Percentiles rank a stretch among this genome's conserved stretches.
These are phyloP conservation scores for Myopa tessellatipennis DNA, from an alignment of 2,888 invertebrate species.

Conservation along the genomic window DNA sequence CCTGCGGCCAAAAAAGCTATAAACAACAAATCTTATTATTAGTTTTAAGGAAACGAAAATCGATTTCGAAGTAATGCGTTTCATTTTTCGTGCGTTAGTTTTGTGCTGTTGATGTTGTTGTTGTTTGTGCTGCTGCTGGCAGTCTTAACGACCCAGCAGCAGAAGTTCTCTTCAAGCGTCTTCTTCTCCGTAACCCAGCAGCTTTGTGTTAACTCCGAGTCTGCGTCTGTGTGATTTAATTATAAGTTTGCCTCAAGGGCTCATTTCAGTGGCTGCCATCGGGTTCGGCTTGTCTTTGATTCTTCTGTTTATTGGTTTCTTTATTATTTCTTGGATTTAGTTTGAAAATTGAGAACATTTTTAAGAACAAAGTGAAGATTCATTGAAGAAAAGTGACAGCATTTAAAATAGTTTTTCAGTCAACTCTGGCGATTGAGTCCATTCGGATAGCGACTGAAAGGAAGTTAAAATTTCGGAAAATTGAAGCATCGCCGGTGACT, in stretches of 20 bases:
- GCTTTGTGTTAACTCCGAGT: background rate
- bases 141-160: background rate
- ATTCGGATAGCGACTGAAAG: too few species aligned
- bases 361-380: background rate
- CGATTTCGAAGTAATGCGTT: conserved; percentile 41
- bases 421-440: too few species aligned
- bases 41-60: conserved; percentile 32
- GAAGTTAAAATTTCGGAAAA: too few species aligned
- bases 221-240: background rate
- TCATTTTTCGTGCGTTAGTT: background rate
- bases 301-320: background rate
- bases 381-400: too few species aligned
- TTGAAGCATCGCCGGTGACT: too few species aligned
- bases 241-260: conserved; percentile 4
- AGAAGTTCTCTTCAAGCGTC: too few species aligned
- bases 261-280: background rate
- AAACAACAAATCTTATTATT: conserved; percentile 21
- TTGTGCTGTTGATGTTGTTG: background rate
- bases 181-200: too few species aligned
- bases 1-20: background rate
- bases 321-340: background rate
- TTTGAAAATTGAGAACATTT: too few species aligned
- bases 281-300: background rate
- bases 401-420: too few species aligned
- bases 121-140: background rate